Percentiles rank a stretch among this genome's conserved stretches.
These are phyloP conservation scores for Montipora sp. DNA, from an alignment of 64 coral and sea anemone species.

Conservation along the genomic window DNA sequence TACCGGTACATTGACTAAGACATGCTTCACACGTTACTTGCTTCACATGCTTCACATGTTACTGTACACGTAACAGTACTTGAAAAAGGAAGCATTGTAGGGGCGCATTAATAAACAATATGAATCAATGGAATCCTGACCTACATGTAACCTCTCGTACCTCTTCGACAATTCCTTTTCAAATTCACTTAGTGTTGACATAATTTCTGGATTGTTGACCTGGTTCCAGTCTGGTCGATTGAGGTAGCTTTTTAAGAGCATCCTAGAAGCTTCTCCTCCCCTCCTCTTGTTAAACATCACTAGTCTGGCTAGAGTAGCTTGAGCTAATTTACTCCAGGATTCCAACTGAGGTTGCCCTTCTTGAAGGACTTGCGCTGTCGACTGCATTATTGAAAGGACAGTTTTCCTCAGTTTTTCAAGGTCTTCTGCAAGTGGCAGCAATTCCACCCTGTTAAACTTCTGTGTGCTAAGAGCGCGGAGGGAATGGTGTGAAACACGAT, in stretches of 20 bases:
- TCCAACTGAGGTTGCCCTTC: slow-evolving; percentile 10
- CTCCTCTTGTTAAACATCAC: slow-evolving; percentile 63
- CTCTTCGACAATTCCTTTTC: slow-evolving; percentile 15
- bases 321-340: slow-evolving; percentile 33
- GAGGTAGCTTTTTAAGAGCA: not conserved
- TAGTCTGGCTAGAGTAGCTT: slow-evolving; percentile 56
- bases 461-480: slow-evolving; percentile 3
- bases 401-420: slow-evolving; percentile 29
- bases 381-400: slow-evolving; percentile 37
- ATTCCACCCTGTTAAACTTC: slow-evolving; percentile 50
- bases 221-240: slow-evolving; percentile 42
- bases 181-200: not conserved
- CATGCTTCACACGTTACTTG: too few relatives aligned
- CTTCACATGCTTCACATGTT: too few relatives aligned
- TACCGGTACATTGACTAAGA: too few relatives aligned
- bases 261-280: slow-evolving; percentile 54
- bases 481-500: slow-evolving; percentile 52
- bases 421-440: slow-evolving; percentile 57
- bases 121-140: too few relatives aligned
- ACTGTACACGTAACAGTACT: too few relatives aligned
- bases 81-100: too few relatives aligned
- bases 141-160: not conserved
- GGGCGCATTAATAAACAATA: too few relatives aligned
- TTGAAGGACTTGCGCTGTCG: not conserved
- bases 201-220: slow-evolving; percentile 3